These are phyloP conservation scores for Teinopalpus imperialis DNA, from an alignment of 2,888 invertebrate species.

Conservation along the genomic window DNA sequence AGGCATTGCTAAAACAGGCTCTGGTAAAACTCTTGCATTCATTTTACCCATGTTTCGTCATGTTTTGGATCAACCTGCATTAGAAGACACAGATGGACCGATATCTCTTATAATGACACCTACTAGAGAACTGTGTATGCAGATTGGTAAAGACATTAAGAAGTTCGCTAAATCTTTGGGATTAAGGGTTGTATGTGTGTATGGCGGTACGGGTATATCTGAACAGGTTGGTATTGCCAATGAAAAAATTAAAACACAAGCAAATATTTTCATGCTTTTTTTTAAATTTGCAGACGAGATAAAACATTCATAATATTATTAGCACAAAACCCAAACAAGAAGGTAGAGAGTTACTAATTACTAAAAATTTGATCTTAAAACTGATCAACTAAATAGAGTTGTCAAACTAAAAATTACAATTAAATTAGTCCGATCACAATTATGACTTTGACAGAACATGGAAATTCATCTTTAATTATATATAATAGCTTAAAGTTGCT, in stretches of 20 bases:
- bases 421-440: too few relatives aligned
- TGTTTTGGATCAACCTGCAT: conserved; percentile 94
- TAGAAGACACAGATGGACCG: conserved; percentile 99
- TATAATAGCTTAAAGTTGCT: too few relatives aligned
- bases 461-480: too few relatives aligned
- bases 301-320: too few relatives aligned
- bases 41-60: conserved; percentile 98
- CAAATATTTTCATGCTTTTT: too few relatives aligned
- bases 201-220: conserved; percentile 98
- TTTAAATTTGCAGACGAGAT: too few relatives aligned
- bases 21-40: conserved; percentile 99
- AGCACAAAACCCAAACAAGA: too few relatives aligned
- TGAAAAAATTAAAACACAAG: too few relatives aligned
- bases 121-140: conserved; percentile 98
- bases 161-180: conserved; percentile 95
- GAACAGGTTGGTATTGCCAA: conserved; percentile 83
- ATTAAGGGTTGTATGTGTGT: conserved; percentile 96
- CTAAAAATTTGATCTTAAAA: too few relatives aligned
- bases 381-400: too few relatives aligned
- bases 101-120: conserved; percentile 99
- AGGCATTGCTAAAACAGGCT: conserved; percentile 99
- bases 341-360: not conserved
- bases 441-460: too few relatives aligned
- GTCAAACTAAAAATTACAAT: too few relatives aligned
- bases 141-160: conserved; percentile 97